These are phyloP conservation scores for Crotalus helleri DNA, from an alignment of 2,113 vertebrate species.

Conservation along the genomic window DNA sequence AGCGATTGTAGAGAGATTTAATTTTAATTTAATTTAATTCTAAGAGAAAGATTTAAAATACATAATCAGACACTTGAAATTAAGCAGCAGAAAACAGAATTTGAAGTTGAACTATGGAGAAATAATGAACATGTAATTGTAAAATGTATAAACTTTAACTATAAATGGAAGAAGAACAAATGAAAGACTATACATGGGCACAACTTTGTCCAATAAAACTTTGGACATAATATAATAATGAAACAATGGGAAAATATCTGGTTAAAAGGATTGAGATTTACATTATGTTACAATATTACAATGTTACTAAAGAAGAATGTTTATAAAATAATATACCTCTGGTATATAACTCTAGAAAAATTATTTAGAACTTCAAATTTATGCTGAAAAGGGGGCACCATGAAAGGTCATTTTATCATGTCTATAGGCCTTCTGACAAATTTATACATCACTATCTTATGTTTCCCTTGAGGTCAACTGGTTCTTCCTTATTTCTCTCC, in stretches of 20 bases:
- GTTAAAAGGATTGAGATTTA: background rate
- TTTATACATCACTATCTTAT: background rate
- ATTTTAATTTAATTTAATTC: background rate
- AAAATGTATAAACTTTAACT: background rate
- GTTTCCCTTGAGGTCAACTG: background rate
- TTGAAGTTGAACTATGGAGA: too few relatives aligned
- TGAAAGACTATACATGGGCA: background rate
- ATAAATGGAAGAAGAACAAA: background rate
- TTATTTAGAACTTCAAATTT: background rate
- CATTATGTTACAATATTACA: background rate
- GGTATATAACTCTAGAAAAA: background rate
- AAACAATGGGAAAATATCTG: background rate
- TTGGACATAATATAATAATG: background rate
- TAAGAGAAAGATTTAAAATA: background rate
- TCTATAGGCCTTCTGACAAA: background rate
- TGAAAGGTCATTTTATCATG: background rate
- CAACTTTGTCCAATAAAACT: background rate
- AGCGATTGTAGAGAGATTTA: background rate
- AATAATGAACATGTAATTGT: background rate
- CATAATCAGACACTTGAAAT: background rate
- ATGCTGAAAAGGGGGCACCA: background rate
- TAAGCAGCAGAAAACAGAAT: background rate
- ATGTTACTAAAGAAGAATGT: background rate
- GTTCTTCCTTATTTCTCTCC: background rate
- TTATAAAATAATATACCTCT: background rate